These are phyloP conservation scores for Hypocryptadius cinnamomeus DNA, from an alignment of 2,113 vertebrate species.

Conservation along the genomic window DNA sequence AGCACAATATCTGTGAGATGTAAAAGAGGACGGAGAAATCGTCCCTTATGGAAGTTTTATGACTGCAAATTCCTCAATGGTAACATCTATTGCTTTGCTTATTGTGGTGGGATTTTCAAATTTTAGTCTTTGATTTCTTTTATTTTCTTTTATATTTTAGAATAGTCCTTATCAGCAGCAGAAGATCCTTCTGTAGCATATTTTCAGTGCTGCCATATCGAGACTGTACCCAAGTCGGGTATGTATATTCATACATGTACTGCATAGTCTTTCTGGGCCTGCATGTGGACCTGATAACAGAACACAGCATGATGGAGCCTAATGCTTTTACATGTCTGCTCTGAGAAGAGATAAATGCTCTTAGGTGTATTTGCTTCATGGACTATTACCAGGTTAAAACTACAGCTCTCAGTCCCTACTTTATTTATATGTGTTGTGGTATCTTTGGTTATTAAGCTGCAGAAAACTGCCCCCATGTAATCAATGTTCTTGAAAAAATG, in stretches of 20 bases:
- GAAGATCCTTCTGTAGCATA: slow-evolving; percentile 99
- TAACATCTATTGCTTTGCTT: slow-evolving; percentile 46
- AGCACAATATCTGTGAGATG: background rate
- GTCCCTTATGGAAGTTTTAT: background rate
- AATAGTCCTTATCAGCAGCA: slow-evolving; percentile 99
- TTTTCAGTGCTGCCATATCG: slow-evolving; percentile 99
- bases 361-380: background rate
- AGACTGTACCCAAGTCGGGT: slow-evolving; percentile 96
- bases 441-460: background rate
- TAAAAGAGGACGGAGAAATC: background rate
- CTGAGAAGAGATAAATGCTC: background rate
- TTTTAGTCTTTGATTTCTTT: slow-evolving; percentile 71
- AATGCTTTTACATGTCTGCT: background rate
- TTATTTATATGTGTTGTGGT: background rate
- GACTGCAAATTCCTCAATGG: background rate
- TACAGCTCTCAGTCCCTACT: background rate
- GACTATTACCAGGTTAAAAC: background rate
- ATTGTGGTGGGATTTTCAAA: slow-evolving; percentile 41
- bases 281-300: background rate
- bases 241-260: slow-evolving; percentile 78
- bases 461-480: background rate
- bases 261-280: slow-evolving; percentile 23
- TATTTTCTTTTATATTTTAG: slow-evolving; percentile 83
- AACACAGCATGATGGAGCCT: background rate
- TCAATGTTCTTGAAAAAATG: background rate